Base-by-base conservation (phyloP, 2,113 vertebrate species). In the Indri indri region DNA sequence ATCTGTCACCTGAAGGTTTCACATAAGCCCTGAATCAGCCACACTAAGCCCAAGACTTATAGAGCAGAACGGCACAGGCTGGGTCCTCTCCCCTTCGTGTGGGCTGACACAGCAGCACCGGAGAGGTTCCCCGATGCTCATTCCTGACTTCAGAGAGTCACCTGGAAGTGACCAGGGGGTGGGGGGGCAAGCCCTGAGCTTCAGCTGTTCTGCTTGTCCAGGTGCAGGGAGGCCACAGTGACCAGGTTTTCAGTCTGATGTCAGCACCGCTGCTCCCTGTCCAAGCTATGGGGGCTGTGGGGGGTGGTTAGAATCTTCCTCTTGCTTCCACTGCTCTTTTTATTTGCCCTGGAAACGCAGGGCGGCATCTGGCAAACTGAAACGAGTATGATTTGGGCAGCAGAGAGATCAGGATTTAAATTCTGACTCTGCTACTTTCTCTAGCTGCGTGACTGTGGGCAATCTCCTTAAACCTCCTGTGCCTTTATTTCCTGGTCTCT, bases 11-110 rank as follows among this genome's bases (percentile, higher is more conserved):
- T 52, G 50, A 54, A 32, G 61, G 68, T n/a, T 82, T 81, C 20
- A 50, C 12, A 2, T 5, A 68, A 87, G 34, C 20, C 73, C 20
- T 0, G 0, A 42, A 47, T 54, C 66, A 66, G 57, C 68, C 37
- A 42, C 52, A 5, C 8, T 1, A 2, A 86, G 42, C 73, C 89
- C 23, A 11, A 57, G 63, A 80, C 22, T 70, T 50, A 14, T 13
- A 47, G 61, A n/a, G 20, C 30, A 37, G 65, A 70, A 7, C 2
- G 9, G 16, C 4, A 3, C 18, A 25, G 18, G 32, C 70, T 32
- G 42, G 45, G 54, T 30, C 59, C 54, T 47, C 0, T 0, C 34
- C 57, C 66, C 52, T 20, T 20, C 1, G 32, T 30, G 25, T 23
- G 86, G 65, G 65, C 54, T 20, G 77, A 14, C 27, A 23, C 68